These are phyloP conservation scores for Pogona vitticeps DNA, from an alignment of 2,113 vertebrate species.

Conservation along the genomic window DNA sequence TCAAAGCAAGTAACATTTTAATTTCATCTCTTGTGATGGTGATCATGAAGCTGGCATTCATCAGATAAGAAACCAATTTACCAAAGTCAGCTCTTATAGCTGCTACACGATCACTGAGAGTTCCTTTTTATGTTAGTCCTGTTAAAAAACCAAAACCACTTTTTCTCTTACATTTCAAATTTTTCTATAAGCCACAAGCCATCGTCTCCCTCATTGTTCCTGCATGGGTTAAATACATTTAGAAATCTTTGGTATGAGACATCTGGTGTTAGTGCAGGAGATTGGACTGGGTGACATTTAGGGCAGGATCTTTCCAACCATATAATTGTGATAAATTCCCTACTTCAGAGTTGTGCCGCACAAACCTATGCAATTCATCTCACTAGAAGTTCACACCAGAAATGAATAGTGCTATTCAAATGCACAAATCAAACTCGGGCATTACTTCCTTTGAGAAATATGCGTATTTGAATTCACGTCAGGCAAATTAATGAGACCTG, in stretches of 20 bases:
- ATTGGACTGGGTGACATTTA: not conserved
- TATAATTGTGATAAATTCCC: slow-evolving; percentile 21
- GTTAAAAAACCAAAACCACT: not conserved
- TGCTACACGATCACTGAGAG: slow-evolving; percentile 31
- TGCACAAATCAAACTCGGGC: slow-evolving; percentile 15
- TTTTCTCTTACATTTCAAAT: not conserved
- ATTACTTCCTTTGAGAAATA: slow-evolving; percentile 2
- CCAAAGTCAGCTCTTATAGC: slow-evolving; percentile 56
- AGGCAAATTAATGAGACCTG: not conserved
- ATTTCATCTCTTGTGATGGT: slow-evolving; percentile 57
- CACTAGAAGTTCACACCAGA: slow-evolving; percentile 2
- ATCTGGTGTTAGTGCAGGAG: not conserved
- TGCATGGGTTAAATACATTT: not conserved
- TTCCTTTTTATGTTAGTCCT: not conserved
- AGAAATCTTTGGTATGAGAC: not conserved
- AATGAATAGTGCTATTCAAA: slow-evolving; percentile 6
- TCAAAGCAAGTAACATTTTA: slow-evolving; percentile 62
- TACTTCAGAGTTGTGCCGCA: not conserved
- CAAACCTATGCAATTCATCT: slow-evolving; percentile 10
- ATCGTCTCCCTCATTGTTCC: not conserved
- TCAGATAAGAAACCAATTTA: slow-evolving; percentile 60
- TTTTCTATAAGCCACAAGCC: slow-evolving; percentile 32
- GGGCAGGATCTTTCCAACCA: not conserved
- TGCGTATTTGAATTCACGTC: slow-evolving; percentile 3
- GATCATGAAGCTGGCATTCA: slow-evolving; percentile 66